Evolutionary conservation across 2,888 invertebrate genomes (phyloP).

Genomic region (Polyommatus iphigenia): DNA sequence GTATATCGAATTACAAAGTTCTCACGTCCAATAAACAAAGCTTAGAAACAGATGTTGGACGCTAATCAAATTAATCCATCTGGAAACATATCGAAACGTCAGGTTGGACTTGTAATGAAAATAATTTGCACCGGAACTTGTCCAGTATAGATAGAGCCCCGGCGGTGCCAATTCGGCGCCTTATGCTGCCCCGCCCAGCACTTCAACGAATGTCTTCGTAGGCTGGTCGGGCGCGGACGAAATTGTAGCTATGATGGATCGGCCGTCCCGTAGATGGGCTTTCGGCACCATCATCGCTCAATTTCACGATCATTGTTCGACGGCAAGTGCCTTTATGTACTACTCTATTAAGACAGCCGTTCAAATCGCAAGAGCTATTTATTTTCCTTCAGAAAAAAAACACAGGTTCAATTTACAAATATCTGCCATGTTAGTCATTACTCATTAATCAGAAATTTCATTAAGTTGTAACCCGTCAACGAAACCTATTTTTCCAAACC

Average conservation of each 20-base stretch:
- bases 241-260: constrained; percentile 71
- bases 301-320: constrained; percentile 71
- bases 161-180: constrained; percentile 34
- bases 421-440: too few species aligned
- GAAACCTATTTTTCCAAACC: constrained; percentile 14
- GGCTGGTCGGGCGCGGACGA: constrained; percentile 52
- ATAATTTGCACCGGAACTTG: constrained; percentile 65
- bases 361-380: background rate
- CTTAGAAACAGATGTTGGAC: constrained; percentile 69
- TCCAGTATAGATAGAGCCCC: constrained; percentile 49
- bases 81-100: constrained; percentile 78
- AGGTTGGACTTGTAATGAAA: constrained; percentile 69
- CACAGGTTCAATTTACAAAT: too few species aligned
- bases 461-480: background rate
- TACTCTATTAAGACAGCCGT: constrained; percentile 59
- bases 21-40: constrained; percentile 47
- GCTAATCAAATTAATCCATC: constrained; percentile 80
- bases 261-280: constrained; percentile 66
- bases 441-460: constrained; percentile 23
- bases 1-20: constrained; percentile 43
- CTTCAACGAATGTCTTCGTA: constrained; percentile 45
- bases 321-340: constrained; percentile 59
- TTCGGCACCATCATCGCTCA: constrained; percentile 74
- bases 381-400: too few species aligned
- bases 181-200: constrained; percentile 27